A percentile compares a stretch with the other conserved stretches of the same genome.
These are phyloP conservation scores for Lonchura striata DNA, from an alignment of 2,113 vertebrate species.

Conservation along the genomic window DNA sequence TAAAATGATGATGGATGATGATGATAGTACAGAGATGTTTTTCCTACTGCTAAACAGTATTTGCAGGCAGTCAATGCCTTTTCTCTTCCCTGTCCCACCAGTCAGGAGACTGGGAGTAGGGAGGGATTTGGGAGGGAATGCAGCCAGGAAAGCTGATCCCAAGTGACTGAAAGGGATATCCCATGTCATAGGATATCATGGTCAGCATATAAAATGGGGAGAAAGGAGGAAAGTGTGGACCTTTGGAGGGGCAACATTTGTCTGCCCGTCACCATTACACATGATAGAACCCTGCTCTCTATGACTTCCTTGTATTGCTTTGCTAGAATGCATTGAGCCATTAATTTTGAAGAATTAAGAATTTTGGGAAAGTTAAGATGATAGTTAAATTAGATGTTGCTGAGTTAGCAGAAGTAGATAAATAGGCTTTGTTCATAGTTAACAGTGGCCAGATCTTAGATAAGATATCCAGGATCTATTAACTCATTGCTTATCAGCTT, in stretches of 20 bases:
- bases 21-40: neutral
- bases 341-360: too few relatives aligned
- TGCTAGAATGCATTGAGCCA: neutral
- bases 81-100: neutral
- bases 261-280: neutral
- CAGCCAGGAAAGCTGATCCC: neutral
- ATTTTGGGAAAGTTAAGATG: too few relatives aligned
- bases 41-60: neutral
- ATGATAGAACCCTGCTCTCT: neutral
- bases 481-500: too few relatives aligned
- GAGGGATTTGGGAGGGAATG: accelerated
- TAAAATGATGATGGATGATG: neutral
- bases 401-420: too few relatives aligned
- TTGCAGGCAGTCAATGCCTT: neutral
- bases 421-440: too few relatives aligned
- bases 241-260: neutral
- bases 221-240: neutral
- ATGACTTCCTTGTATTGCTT: neutral
- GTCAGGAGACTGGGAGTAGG: neutral
- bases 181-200: too few relatives aligned
- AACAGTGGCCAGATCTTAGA: too few relatives aligned
- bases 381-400: too few relatives aligned
- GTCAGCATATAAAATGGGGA: neutral
- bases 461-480: too few relatives aligned
- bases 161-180: neutral